Conservation (phyloP, 2,113 vertebrate genomes). For the Gallinago media region DNA sequence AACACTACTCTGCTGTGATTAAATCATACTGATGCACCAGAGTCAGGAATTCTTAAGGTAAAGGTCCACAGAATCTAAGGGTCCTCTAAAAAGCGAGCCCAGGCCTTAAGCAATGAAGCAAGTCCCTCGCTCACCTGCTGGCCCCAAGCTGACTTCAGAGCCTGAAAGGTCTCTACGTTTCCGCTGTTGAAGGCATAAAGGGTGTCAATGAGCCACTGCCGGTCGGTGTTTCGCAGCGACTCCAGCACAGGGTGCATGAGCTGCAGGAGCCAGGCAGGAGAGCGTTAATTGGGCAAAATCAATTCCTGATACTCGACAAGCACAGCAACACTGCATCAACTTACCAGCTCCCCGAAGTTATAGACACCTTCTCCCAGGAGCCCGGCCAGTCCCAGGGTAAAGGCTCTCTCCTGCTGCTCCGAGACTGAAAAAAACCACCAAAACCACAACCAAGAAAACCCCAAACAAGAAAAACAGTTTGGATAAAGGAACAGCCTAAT, state of each 20-base stretch:
- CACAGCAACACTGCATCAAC: background rate
- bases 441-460: background rate
- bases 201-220: conserved; percentile 97
- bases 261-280: conserved; percentile 64
- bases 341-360: conserved; percentile 96
- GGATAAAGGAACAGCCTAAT: background rate
- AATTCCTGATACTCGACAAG: background rate
- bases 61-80: fast-evolving
- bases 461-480: background rate
- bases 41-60: background rate
- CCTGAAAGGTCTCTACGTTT: conserved; percentile 94
- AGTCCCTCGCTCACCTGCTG: conserved; percentile 84
- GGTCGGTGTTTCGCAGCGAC: conserved; percentile 90
- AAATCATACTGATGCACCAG: background rate
- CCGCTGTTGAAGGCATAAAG: conserved; percentile 96
- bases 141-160: conserved; percentile 92
- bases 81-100: fast-evolving
- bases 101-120: background rate
- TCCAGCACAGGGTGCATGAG: conserved; percentile 98
- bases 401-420: conserved; percentile 96
- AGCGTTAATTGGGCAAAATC: fast-evolving
- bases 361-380: conserved; percentile 96
- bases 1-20: fast-evolving
- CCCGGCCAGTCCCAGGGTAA: conserved; percentile 93
- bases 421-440: conserved; percentile 75